phyloP scores from a whole-genome alignment of 2,113 vertebrate species.

The Pelecanoides urinatrix region DNA sequence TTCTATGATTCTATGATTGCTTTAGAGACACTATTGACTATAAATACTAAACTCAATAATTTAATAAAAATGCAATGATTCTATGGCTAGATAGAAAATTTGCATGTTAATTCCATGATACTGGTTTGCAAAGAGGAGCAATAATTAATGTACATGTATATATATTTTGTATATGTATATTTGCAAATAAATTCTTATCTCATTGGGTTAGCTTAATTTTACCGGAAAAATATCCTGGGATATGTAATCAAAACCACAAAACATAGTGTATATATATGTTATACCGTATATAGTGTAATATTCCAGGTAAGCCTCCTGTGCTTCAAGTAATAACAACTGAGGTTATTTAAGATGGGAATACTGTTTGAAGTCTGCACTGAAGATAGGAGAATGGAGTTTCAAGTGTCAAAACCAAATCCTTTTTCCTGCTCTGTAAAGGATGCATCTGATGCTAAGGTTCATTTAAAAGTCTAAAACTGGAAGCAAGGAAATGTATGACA shows the following conservation, averaged over 20 bases:
- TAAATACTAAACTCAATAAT: background rate
- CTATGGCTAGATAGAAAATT: background rate
- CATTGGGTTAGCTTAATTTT: background rate
- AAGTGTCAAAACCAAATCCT: background rate
- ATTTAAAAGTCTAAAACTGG: background rate
- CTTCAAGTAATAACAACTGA: background rate
- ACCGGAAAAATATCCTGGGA: background rate
- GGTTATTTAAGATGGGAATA: background rate
- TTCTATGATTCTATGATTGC: too few relatives aligned
- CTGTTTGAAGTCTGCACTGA: background rate
- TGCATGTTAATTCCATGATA: background rate
- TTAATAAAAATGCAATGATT: background rate
- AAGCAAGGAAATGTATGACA: background rate
- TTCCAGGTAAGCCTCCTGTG: background rate
- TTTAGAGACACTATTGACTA: background rate
- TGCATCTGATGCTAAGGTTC: background rate
- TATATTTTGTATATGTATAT: background rate
- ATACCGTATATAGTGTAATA: too few relatives aligned
- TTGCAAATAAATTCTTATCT: background rate
- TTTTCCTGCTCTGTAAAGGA: background rate
- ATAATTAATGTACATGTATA: background rate
- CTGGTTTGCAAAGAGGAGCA: background rate
- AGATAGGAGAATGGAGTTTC: background rate
- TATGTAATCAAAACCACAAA: background rate
- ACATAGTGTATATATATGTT: rapidly evolving